Percentiles rank a stretch among this genome's conserved stretches.
These are phyloP conservation scores for Acyrthosiphon pisum DNA, from an alignment of 1,140 invertebrate genomes.

Conservation along the genomic window DNA sequence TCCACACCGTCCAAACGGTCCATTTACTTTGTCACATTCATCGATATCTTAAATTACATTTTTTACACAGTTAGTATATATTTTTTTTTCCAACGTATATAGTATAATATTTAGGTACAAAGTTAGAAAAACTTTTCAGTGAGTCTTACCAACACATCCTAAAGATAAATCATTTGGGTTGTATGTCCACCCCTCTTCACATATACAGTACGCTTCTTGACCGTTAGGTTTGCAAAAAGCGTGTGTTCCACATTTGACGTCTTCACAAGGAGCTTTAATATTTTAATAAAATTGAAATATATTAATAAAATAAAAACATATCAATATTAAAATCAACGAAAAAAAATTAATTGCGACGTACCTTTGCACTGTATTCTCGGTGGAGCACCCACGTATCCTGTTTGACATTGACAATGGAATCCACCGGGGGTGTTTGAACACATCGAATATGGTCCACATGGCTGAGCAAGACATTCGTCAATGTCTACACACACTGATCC, in stretches of 20 bases:
- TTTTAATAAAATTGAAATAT: background rate
- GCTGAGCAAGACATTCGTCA: conserved; percentile 79
- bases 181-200: conserved; percentile 92
- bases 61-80: background rate
- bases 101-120: background rate
- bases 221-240: conserved; percentile 89
- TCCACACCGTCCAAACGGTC: conserved; percentile 82
- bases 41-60: conserved; percentile 77
- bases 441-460: conserved; percentile 80
- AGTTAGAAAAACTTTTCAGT: background rate
- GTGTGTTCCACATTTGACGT: conserved; percentile 86
- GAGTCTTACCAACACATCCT: conserved; percentile 77
- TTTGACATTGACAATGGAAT: conserved; percentile 86
- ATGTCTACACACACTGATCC: conserved; percentile 81
- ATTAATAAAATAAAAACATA: background rate
- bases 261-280: conserved; percentile 81
- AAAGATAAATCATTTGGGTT: conserved; percentile 86
- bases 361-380: conserved; percentile 81
- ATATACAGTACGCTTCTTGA: conserved; percentile 88
- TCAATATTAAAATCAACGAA: background rate
- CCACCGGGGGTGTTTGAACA: conserved; percentile 86
- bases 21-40: conserved; percentile 84
- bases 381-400: conserved; percentile 83
- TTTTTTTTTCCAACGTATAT: background rate
- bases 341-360: conserved; percentile 60